These are phyloP conservation scores for Patella vulgata DNA, from an alignment of 1,140 invertebrate genomes.

Conservation along the genomic window DNA sequence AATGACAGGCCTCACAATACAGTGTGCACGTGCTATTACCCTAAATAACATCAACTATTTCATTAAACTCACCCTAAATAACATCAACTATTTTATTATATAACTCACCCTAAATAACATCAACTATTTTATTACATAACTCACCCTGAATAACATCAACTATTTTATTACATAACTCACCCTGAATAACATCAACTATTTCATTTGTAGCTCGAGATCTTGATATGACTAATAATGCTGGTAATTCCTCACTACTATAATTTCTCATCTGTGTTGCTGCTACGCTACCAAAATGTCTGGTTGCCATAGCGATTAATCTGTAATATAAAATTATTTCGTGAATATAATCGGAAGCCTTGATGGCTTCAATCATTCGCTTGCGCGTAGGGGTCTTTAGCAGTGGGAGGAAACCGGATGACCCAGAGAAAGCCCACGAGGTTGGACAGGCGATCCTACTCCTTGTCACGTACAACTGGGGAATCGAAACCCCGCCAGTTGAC, in stretches of 20 bases:
- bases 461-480: no score
- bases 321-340: conserved; percentile 27
- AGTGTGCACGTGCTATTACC: conserved; percentile 73
- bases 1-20: no score
- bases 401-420: no score
- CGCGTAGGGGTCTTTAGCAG: no score
- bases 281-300: conserved; percentile 73
- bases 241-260: conserved; percentile 85
- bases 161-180: conserved; percentile 67
- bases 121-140: conserved; percentile 37
- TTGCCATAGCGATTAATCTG: conserved; percentile 77
- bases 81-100: no score
- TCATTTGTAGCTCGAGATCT: conserved; percentile 86
- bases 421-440: no score
- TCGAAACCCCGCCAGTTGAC: no score
- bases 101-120: no score
- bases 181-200: conserved; percentile 87
- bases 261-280: conserved; percentile 76
- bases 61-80: no score
- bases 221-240: conserved; percentile 88
- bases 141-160: no score
- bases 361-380: not conserved
- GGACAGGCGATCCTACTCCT: not conserved
- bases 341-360: not conserved
- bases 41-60: no score